phyloP scores from a whole-genome alignment of 2,113 vertebrate genomes.

The Pelvicachromis taeniatus region DNA sequence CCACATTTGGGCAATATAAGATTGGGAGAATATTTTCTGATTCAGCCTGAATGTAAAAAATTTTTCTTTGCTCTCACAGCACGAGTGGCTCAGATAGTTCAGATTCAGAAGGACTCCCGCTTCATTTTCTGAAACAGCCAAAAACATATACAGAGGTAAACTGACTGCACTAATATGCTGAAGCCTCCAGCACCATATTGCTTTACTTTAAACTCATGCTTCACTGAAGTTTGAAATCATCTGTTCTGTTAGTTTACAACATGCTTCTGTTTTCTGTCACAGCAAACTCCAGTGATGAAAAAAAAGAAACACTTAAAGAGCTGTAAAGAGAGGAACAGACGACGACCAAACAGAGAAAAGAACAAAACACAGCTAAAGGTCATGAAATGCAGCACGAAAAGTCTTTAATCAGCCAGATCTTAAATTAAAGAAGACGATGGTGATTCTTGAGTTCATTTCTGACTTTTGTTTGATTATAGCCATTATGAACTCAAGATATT shows the following conservation, averaged over 20 bases:
- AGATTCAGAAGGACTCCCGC: conserved; percentile 76
- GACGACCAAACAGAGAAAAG: conserved; percentile 14
- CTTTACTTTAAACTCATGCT: neutral
- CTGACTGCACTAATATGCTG: neutral
- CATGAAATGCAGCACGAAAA: neutral
- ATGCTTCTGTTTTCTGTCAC: neutral
- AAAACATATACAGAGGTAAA: conserved; percentile 36
- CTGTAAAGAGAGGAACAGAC: conserved; percentile 72
- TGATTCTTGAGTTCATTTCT: neutral
- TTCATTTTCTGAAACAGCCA: conserved; percentile 57
- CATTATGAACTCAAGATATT: neutral
- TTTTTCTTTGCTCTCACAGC: conserved; percentile 51
- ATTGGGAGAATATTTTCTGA: neutral
- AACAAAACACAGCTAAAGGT: neutral
- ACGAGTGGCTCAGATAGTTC: conserved; percentile 90
- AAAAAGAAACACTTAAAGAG: conserved; percentile 73
- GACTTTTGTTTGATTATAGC: neutral
- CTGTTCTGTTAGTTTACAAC: neutral
- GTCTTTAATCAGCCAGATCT: neutral
- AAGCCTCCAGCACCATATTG: neutral
- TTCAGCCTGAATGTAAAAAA: neutral
- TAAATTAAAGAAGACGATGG: neutral
- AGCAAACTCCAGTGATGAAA: conserved; percentile 34
- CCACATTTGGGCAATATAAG: neutral
- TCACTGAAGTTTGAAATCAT: neutral